These are phyloP conservation scores for Sminthurinus aureus DNA, from an alignment of 2,888 invertebrate genomes.

Conservation along the genomic window DNA sequence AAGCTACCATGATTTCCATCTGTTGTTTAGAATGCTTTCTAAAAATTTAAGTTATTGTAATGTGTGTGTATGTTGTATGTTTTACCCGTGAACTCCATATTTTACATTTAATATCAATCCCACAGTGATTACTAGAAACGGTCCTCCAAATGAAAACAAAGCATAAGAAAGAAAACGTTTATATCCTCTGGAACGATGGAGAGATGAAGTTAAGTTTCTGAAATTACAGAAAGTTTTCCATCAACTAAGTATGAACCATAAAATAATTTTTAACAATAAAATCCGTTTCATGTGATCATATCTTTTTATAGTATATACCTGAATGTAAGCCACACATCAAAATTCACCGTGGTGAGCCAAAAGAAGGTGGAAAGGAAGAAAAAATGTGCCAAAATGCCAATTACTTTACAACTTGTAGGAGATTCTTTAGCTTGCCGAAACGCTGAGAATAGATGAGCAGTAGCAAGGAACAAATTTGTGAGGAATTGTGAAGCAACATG, in stretches of 20 bases:
- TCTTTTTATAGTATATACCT: conserved; percentile 26
- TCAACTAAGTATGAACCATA: neutral
- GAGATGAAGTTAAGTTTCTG: conserved; percentile 20
- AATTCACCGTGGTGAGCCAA: conserved; percentile 52
- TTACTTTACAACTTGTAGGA: neutral
- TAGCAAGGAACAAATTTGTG: conserved; percentile 8
- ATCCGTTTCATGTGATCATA: neutral
- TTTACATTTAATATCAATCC: neutral
- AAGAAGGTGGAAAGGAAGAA: conserved; percentile 49
- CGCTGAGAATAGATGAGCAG: neutral
- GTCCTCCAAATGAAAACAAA: conserved; percentile 23
- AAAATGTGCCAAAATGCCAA: conserved; percentile 44
- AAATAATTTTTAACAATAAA: neutral
- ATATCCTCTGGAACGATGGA: neutral
- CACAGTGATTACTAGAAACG: conserved; percentile 8
- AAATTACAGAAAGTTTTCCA: too few species aligned
- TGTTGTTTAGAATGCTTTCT: too few species aligned
- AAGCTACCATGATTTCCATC: too few species aligned
- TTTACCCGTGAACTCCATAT: conserved; percentile 15
- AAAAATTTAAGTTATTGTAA: too few species aligned
- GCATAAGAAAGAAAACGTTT: conserved; percentile 17
- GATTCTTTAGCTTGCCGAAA: neutral
- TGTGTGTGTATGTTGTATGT: neutral
- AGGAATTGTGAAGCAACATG: conserved; percentile 44
- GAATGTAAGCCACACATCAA: conserved; percentile 51